These are phyloP conservation scores for Hoplostethus mediterraneus DNA, from an alignment of 2,797 vertebrate species.

Conservation along the genomic window DNA sequence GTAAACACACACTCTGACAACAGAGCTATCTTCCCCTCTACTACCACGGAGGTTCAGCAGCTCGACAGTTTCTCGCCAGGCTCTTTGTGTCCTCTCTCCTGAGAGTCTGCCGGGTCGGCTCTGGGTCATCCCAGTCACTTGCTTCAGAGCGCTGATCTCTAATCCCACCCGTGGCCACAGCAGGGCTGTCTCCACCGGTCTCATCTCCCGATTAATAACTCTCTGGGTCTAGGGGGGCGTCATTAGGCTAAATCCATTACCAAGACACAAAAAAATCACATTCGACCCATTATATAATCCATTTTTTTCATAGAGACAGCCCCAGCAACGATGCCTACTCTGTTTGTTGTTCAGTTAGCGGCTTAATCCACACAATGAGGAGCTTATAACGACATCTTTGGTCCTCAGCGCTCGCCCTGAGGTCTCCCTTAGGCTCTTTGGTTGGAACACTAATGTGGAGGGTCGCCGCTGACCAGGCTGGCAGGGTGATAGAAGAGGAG, in stretches of 20 bases:
- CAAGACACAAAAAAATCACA: slow-evolving; percentile 62
- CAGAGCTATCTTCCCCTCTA: background rate
- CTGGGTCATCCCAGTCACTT: slow-evolving; percentile 56
- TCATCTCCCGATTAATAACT: slow-evolving; percentile 73
- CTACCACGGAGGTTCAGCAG: slow-evolving; percentile 14
- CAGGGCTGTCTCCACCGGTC: slow-evolving; percentile 38
- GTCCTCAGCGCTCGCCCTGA: background rate
- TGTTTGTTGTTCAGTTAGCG: background rate
- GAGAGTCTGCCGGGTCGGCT: slow-evolving; percentile 45
- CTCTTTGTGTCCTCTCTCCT: slow-evolving; percentile 8
- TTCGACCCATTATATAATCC: slow-evolving; percentile 54
- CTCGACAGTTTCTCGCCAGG: slow-evolving; percentile 3
- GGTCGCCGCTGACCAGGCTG: too few species aligned
- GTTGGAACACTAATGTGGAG: too few species aligned
- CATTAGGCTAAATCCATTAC: slow-evolving; percentile 78
- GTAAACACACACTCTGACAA: background rate
- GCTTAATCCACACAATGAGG: background rate
- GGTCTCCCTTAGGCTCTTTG: background rate
- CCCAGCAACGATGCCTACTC: slow-evolving; percentile 28
- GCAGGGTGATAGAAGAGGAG: background rate
- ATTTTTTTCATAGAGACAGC: slow-evolving; percentile 45
- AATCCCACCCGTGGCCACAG: slow-evolving; percentile 32
- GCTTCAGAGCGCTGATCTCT: slow-evolving; percentile 48
- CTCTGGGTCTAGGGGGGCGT: slow-evolving; percentile 66
- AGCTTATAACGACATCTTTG: background rate